Evolutionary conservation across 2,113 vertebrate genomes (phyloP), one percentile per base, ranked within the genome.

Genomic region (Sorex fumeus): DNA sequence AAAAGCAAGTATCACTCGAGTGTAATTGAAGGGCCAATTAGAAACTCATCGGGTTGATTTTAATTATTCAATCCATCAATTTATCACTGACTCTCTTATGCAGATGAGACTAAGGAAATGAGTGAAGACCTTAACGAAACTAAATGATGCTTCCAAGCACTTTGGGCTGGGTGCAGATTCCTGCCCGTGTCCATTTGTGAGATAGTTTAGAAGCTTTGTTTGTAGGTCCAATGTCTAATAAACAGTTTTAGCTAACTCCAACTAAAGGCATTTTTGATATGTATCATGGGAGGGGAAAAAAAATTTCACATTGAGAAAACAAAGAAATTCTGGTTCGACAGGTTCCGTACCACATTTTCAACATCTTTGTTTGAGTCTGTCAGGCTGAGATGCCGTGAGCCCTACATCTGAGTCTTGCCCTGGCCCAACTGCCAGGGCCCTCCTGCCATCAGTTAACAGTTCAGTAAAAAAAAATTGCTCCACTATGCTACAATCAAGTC

Each of bases 1-100:
- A 96, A 96, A 95, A 94, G 79, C 90, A 96, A 96, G 80, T 90
- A 90, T 71, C 79, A 87, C 67, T 84, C 18, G 7, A 95, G 1
- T 94, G 93, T 93, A 94, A 94, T 64, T 90, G 81, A 91, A 89
- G 43, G 1, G 0, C 32, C 88, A 83, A 74, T 92, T 88, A 50
- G 82, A 50, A 81, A n/a, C 82, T 95, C 76, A 82, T 76, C 79
- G 27, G 67, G 0, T 82, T 95, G 96, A 88, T n/a, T 79, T 94
- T 94, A 93, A 72, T 82, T 83, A 50, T 88, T 94, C 84, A 86
- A 92, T 93, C 94, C 85, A 80, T 23, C 72, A 78, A 94, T 93
- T 87, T 93, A 83, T 85, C 81, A 62, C 60, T 60, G 81, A 79
- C 40, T 12, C 30, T 92, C 84, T 64, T 36, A 34, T 66, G 64